Base-by-base conservation (phyloP, 2,113 vertebrate species). In the Protobothrops mucrosquamatus region DNA sequence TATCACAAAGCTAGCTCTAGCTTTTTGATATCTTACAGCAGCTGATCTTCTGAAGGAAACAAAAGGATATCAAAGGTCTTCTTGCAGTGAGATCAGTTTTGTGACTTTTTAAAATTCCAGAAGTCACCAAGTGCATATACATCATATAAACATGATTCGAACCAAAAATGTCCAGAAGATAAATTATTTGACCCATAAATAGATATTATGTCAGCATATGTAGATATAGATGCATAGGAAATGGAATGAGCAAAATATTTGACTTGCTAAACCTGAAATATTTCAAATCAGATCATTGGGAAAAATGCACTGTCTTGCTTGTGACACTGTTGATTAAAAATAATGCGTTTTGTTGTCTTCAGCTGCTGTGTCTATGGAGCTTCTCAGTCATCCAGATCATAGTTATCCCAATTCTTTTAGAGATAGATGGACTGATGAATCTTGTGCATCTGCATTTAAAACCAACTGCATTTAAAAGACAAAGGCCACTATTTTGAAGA, bases 261-360 rank as follows among this genome's bases (percentile, higher is more conserved):
- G 4, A 26, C 15, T 48, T 20, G 6, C 43, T 51, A 59, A 51
- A 59, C 20, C 18, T 43, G 26, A 87, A 24, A 55, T 39, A 48
- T 59, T 91, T 87, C 59, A 61, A 52, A 87, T 23, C 81, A n/a
- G 26, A 39, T 5, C 91, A 61, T 87, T 64, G 20, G 24, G 1
- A 0, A 6, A 92, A 26, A 54, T 43, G 14, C 39, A n/a, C 9
- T 52, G 85, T 39, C 85, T 87, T 57, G 23, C 54, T 64, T 34
- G 56, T 39, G 56, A 22, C 85, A 51, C 34, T 26, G 85, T 64
- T 92, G 91, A 88, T 92, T 92, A 92, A 92, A 87, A 88, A 87
- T 39, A 20, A 52, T 92, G 57, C 34, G 46, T 46, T 92, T 92
- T 92, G 87, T 64, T 18, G 91, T 57, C 57, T n/a, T 43, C 24